phyloP scores from a whole-genome alignment of 2,113 vertebrate genomes.

The Bujurquina vittata region DNA sequence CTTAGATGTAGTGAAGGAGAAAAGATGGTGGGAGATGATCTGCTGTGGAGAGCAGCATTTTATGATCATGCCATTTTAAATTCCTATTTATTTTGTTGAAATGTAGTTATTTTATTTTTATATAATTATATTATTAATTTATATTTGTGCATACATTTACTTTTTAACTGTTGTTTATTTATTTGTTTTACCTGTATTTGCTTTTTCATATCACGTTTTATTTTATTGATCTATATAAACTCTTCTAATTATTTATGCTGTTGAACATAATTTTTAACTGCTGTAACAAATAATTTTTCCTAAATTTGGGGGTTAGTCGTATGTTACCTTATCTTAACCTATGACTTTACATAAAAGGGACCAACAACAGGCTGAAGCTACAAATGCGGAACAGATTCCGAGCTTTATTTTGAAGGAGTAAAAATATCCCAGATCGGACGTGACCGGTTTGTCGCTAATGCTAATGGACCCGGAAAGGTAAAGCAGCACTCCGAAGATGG shows the following conservation, averaged over 20 bases:
- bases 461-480: constrained; percentile 69
- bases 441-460: constrained; percentile 35
- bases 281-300: background rate
- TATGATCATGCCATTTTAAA: no score
- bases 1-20: background rate
- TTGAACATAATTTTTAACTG: background rate
- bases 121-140: background rate
- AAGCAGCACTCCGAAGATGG: constrained; percentile 80
- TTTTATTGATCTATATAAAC: background rate
- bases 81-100: no score
- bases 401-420: constrained; percentile 43
- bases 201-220: background rate
- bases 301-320: background rate
- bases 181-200: background rate
- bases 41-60: no score
- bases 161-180: background rate
- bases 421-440: constrained; percentile 34
- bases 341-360: background rate
- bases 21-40: no score
- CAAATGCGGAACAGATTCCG: background rate
- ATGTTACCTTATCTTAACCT: background rate
- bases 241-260: background rate
- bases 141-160: background rate
- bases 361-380: background rate
- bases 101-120: background rate